Evolutionary conservation across 1,140 invertebrate species (phyloP).

Genomic region (Zaprionus nigranus): DNA sequence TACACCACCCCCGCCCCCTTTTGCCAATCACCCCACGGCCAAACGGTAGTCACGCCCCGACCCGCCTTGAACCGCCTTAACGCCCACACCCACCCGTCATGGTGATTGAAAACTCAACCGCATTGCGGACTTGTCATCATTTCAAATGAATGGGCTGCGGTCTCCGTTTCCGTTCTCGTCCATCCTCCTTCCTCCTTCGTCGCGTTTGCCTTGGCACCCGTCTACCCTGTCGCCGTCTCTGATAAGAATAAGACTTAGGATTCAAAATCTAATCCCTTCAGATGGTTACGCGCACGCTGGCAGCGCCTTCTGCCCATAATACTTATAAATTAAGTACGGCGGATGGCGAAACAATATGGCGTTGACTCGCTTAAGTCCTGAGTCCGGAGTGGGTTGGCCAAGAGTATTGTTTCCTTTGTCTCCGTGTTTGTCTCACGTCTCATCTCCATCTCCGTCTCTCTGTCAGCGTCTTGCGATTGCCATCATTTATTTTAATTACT

Average conservation of each 20-base stretch:
- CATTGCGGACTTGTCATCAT: slow-evolving; percentile 79
- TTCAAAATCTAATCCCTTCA: slow-evolving; percentile 71
- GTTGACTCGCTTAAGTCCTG: slow-evolving; percentile 41
- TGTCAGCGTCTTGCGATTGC: slow-evolving; percentile 58
- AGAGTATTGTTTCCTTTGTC: slow-evolving; percentile 10
- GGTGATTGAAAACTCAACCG: slow-evolving; percentile 80
- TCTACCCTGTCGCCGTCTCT: neutral
- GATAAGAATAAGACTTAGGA: slow-evolving; percentile 64
- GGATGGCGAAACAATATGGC: slow-evolving; percentile 59
- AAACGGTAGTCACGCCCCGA: neutral
- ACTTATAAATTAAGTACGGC: slow-evolving; percentile 54
- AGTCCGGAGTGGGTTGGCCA: neutral
- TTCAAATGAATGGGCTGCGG: slow-evolving; percentile 75
- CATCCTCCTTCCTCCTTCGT: neutral
- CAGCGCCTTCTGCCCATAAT: slow-evolving; percentile 31
- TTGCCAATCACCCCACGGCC: neutral
- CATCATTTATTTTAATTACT: slow-evolving; percentile 82
- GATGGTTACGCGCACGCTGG: slow-evolving; percentile 10
- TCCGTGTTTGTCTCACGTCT: slow-evolving; percentile 30
- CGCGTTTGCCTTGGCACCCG: neutral
- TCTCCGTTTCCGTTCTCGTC: slow-evolving; percentile 12
- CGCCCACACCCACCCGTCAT: slow-evolving; percentile 45
- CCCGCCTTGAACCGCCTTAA: too few relatives aligned
- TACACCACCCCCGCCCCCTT: neutral
- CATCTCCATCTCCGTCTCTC: neutral